Base-by-base conservation (phyloP, 2,797 vertebrate genomes). In the Oryzias sinensis region DNA sequence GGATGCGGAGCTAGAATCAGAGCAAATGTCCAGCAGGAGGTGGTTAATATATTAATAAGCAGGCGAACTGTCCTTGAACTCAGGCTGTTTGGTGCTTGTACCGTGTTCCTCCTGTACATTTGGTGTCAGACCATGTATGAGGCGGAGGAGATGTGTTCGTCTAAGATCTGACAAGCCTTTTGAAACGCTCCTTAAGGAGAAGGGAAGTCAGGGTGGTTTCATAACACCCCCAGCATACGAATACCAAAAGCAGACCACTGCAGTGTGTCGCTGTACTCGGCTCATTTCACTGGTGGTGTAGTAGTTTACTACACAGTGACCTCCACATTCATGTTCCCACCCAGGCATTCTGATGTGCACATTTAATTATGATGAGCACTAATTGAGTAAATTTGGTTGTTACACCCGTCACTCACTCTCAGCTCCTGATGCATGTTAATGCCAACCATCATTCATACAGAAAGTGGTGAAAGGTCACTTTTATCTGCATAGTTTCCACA, bases 31-130 rank as follows among this genome's bases (percentile, higher is more conserved):
- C 80, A 78, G 66, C 77, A 81, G 83, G 74, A 84, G 70, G 65
- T 14, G 18, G 68, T 74, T 86, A 76, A 85, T 85, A 63, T 77
- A 86, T 85, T 89, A 88, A 86, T 86, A 75, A 89, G 82, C 65
- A 22, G 14, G 55, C 56, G 67, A 88, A 89, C 84, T 86, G 85
- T 85, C 87, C 88, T 90, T 90, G 87, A 90, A 90, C 87, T 74
- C 37, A 18, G 56, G 27, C 64, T 62, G 64, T 58, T 68, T 77
- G 74, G 53, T 49, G 74, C 72, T 75, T 49, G 61, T 72, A 70
- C 65, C 48, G 2, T 53, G 58, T 66, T 76, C 79, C 62, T 72
- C 70, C 72, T 74, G 75, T 74, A 66, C 79, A 50, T 77, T 69
- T 43, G 57, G 80, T 83, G 78, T 87, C 81, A 83, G 68, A 64